Evolutionary conservation across 2,113 vertebrate genomes (phyloP).

Genomic region (Elaphurus davidianus): DNA sequence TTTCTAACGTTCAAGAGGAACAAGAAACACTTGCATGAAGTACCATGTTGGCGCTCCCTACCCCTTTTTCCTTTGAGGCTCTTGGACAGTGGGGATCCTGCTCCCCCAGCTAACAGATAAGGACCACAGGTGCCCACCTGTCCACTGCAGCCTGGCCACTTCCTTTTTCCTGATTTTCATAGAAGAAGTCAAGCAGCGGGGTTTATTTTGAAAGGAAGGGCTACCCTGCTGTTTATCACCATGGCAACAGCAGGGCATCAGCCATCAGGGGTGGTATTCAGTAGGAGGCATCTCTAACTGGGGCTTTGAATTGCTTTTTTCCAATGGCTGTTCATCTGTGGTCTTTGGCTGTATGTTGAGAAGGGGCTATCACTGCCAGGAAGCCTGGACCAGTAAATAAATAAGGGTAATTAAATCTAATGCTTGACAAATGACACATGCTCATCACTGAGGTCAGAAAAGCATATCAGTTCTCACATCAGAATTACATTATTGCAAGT

Average conservation of each 20-base stretch:
- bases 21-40: background rate
- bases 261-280: accelerated
- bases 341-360: background rate
- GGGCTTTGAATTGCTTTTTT: background rate
- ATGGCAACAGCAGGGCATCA: too few species aligned
- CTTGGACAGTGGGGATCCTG: background rate
- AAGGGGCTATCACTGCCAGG: background rate
- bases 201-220: background rate
- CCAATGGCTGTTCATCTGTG: background rate
- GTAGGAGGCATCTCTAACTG: background rate
- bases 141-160: too few species aligned
- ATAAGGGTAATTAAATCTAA: background rate
- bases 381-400: background rate
- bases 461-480: background rate
- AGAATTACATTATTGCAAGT: background rate
- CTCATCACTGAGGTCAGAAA: background rate
- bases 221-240: background rate
- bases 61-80: background rate
- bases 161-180: background rate
- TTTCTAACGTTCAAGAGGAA: constrained; percentile 57
- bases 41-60: background rate
- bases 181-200: background rate
- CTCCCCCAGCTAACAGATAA: background rate
- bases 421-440: background rate
- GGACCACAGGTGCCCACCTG: background rate